These are phyloP conservation scores for Pygmarrhopalites habei DNA, from an alignment of 1,140 invertebrate genomes.

Conservation along the genomic window DNA sequence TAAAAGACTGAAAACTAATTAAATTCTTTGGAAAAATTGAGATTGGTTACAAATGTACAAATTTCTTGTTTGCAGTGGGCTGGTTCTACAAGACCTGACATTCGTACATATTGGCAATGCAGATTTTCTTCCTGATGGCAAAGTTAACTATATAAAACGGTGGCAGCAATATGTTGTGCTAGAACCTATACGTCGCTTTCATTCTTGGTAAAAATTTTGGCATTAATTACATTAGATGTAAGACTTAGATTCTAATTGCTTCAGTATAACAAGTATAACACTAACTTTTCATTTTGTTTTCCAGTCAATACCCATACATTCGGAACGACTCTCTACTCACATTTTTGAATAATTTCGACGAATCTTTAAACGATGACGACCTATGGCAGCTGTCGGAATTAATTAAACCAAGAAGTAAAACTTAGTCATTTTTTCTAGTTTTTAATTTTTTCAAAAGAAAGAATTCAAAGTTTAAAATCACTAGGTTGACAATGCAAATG, in stretches of 20 bases:
- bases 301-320: slow-evolving; percentile 73
- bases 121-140: slow-evolving; percentile 75
- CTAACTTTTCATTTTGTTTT: slow-evolving; percentile 26
- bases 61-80: slow-evolving; percentile 62
- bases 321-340: slow-evolving; percentile 86
- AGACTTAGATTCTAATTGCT: neutral
- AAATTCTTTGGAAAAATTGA: too few species aligned
- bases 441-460: too few species aligned
- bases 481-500: too few species aligned
- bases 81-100: slow-evolving; percentile 96
- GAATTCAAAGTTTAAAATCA: too few species aligned
- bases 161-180: slow-evolving; percentile 98
- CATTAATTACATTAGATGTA: too few species aligned
- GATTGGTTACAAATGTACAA: too few species aligned
- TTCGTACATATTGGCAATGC: slow-evolving; percentile 97
- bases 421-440: neutral
- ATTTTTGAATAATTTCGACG: slow-evolving; percentile 95
- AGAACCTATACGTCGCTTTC: slow-evolving; percentile 94
- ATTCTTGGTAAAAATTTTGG: slow-evolving; percentile 59
- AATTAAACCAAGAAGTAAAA: slow-evolving; percentile 66
- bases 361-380: slow-evolving; percentile 88
- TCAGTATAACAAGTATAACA: too few species aligned
- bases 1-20: too few species aligned
- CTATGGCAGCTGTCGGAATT: slow-evolving; percentile 96
- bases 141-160: slow-evolving; percentile 92